phyloP scores from a whole-genome alignment of 2,113 vertebrate species.

The Hippopotamus amphibius region DNA sequence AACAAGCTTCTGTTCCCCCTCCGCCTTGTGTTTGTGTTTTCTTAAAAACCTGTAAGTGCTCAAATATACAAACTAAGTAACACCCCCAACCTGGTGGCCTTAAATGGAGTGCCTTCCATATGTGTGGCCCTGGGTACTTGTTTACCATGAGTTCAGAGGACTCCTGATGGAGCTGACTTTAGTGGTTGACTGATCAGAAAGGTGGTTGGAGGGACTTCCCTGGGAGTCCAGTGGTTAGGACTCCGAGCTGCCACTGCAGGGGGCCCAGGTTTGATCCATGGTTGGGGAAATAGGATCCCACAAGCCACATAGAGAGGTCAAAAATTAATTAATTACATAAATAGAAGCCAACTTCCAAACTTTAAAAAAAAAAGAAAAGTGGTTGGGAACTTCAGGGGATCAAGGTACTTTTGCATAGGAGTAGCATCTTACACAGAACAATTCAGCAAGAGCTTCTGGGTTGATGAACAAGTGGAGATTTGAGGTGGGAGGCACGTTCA shows the following conservation, averaged over 20 bases:
- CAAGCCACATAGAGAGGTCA: background rate
- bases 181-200: background rate
- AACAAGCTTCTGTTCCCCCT: background rate
- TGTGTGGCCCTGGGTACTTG: background rate
- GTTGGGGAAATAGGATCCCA: background rate
- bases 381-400: background rate
- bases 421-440: background rate
- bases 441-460: background rate
- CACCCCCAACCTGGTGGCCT: rapidly evolving
- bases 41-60: background rate
- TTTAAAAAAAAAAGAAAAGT: background rate
- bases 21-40: background rate
- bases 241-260: background rate
- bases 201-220: background rate
- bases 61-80: background rate
- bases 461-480: background rate
- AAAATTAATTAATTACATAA: background rate
- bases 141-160: background rate
- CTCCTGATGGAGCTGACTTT: background rate
- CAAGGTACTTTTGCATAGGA: background rate
- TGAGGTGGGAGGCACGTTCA: background rate
- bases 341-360: background rate
- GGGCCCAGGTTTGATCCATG: background rate
- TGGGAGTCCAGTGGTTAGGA: background rate
- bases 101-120: background rate